A percentile compares a stretch with the other conserved stretches of the same genome.
These are phyloP conservation scores for Scaptomyza polygonia DNA, from an alignment of 2,888 invertebrate species.

Conservation along the genomic window DNA sequence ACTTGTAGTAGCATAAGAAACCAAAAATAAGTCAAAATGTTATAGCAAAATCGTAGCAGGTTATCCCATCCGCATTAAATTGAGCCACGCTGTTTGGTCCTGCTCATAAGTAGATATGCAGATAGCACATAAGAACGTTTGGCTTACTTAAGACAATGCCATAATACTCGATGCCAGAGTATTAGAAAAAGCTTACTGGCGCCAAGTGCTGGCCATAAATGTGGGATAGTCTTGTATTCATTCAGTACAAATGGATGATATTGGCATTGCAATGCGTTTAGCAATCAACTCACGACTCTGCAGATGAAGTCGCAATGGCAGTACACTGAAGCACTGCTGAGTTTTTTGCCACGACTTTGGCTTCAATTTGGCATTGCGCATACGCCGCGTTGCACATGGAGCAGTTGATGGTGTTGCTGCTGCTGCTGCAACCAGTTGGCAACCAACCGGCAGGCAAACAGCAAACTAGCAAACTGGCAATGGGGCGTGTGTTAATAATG, in stretches of 20 bases:
- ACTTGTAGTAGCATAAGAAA: background rate
- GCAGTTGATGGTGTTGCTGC: background rate
- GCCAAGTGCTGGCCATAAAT: constrained; percentile 35
- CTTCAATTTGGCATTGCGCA: constrained; percentile 61
- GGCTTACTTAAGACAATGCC: background rate
- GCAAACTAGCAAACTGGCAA: constrained; percentile 32
- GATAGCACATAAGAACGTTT: background rate
- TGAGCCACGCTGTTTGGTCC: background rate
- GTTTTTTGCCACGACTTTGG: constrained; percentile 23
- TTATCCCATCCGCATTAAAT: background rate
- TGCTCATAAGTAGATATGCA: background rate
- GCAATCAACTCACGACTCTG: constrained; percentile 75
- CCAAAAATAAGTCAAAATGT: background rate
- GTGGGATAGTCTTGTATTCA: constrained; percentile 19
- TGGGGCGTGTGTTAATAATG: constrained; percentile 76
- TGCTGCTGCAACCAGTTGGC: constrained; percentile 34
- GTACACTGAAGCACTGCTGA: constrained; percentile 29
- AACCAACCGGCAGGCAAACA: constrained; percentile 3
- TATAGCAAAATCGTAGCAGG: no score
- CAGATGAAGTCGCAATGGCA: constrained; percentile 34
- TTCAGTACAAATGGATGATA: constrained; percentile 31
- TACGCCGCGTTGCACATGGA: constrained; percentile 67
- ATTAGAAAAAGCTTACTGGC: constrained; percentile 1
- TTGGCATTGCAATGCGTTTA: constrained; percentile 67
- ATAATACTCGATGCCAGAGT: constrained; percentile 15